Base-by-base conservation (phyloP, 2,888 invertebrate species). In the Acleris laterana region DNA sequence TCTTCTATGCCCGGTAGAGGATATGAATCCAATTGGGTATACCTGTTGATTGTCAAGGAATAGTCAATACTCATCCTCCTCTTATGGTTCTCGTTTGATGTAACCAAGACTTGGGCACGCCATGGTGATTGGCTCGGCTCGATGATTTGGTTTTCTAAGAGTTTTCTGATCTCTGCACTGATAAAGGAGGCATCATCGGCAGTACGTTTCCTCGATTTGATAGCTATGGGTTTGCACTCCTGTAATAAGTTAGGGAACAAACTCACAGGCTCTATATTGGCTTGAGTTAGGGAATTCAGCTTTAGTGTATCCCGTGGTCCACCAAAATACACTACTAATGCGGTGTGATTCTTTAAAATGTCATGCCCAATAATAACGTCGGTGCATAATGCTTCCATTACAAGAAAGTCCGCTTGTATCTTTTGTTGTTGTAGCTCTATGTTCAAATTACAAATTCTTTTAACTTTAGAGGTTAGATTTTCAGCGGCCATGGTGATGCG, bases 71-170 rank as follows among this genome's bases (percentile, higher is more conserved):
- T 25, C 56, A 56, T 56, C 5, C 56, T 20, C 42, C 19, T 56
- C 9, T 46, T 46, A 19, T 57, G 57, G 25, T 46, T 57, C 5
- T 46, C 46, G 5, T 16, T 46, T 1, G 56, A 56, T n/a, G 57
- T 57, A 17, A 57, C 57, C n/a, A 57, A 16, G 3, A 57, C 46
- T 17, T 57, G 57, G 2, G 46, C 28, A n/a, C 57, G 46, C 57
- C 57, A 57, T 25, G 57, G 46, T 0, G 57, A 57, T 46, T 46
- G 46, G 46, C 57, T 57, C 1, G 46, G 46, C 13, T 57, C 57
- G 11, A 60, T 51, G 3, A 56, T 56, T 42, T 44, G 11, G 20
- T 56, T 22, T 7, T 42, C 16, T 16, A 56, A n/a, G 13, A 56
- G 56, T 3, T 56, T 56, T 22, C 22, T 17, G 9, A 56, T 38